Evolutionary conservation across 35 echinoderm and acorn worm genomes (phyloP), one percentile per base, ranked within the genome.

Genomic region (Apostichopus japonicus): DNA sequence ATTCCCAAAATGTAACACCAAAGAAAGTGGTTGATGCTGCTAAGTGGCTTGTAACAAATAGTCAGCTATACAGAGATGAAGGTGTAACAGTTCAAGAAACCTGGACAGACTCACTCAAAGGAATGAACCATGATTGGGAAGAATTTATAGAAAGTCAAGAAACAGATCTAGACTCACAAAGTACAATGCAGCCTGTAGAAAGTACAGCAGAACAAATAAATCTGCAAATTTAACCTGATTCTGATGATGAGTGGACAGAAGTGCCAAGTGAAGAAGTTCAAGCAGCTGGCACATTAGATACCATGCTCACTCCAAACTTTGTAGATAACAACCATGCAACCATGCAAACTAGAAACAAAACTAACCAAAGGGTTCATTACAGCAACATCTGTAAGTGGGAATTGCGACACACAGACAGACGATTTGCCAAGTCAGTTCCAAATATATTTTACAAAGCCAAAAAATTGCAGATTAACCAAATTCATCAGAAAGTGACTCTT

Each of bases 11-110:
- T 77, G 67, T 93, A 11, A 84, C 81, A 6, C 92, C 92, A 53
- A 58, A 86, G 53, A 93, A 93, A 86, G 80, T 93, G 2, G 51
- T 77, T 56, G 80, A 87, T 23, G 92, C 92, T 72, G 80, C 92
- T 54, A 21, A 86, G 0, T 93, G 92, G 92, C 80, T 93, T 16
- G 80, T 86, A 71, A 19, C 23, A 51, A 93, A 93, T 52, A 93
- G 92, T 54, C 57, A 80, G 57, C 62, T 92, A 15, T 92, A 92
- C 58, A 84, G 54, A 83, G 91, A 52, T 59, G 91, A 93, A 72
- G 79, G 79, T 21, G 53, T 93, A 8, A 76, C 52, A 86, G 52
- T 93, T 15, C 4, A 63, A 84, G 4, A 63, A 0, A 52, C 63
- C 5, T 86, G 79, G 92, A 73, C 55, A 24, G 78, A 93, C 5